phyloP scores from a whole-genome alignment of 2,888 invertebrate species.

The Epinotia demarniana region DNA sequence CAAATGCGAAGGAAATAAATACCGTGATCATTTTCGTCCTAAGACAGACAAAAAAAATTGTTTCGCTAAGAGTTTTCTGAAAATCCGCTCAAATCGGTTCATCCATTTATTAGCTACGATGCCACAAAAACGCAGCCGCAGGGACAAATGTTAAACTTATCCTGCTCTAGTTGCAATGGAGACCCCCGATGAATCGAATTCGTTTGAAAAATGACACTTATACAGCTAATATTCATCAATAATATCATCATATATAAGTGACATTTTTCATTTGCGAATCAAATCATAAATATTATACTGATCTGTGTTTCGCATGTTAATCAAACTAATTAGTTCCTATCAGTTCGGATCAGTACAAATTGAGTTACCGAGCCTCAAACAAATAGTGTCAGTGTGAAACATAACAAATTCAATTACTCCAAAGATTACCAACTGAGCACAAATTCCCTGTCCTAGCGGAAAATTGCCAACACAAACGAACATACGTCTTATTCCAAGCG shows the following conservation, averaged over 20 bases:
- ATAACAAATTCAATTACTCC: conserved; percentile 23
- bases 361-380: neutral
- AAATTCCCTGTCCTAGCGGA: conserved; percentile 9
- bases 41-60: no score
- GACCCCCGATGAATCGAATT: no score
- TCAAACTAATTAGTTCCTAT: neutral
- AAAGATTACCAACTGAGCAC: conserved; percentile 26
- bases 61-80: no score
- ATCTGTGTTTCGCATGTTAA: neutral
- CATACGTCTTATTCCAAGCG: neutral
- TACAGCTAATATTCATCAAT: no score
- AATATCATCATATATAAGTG: neutral
- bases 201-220: no score
- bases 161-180: no score
- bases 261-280: neutral
- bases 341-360: neutral
- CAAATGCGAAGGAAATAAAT: no score
- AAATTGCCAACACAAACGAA: neutral
- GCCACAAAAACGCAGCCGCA: no score
- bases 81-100: no score
- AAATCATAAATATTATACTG: neutral
- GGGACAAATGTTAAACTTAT: no score
- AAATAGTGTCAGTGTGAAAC: neutral
- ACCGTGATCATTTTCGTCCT: no score
- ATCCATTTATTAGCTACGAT: no score